Conservation (phyloP, 2,797 vertebrate species). For the Chelon auratus region DNA sequence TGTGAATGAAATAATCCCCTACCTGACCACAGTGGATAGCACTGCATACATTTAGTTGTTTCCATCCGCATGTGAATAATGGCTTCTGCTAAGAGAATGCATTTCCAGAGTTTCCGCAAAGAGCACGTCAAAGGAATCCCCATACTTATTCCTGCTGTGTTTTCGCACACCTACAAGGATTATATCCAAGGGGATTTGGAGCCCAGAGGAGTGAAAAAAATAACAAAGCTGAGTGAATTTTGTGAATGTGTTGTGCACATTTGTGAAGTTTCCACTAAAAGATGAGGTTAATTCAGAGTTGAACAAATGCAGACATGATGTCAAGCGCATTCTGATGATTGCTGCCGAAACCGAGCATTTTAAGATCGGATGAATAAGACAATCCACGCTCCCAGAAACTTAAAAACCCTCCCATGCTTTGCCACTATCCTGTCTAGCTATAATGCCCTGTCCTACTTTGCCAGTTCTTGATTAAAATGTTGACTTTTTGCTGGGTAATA, state of each 20-base stretch:
- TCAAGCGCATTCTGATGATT: constrained; percentile 1
- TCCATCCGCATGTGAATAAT: constrained; percentile 55
- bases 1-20: constrained; percentile 71
- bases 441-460: constrained; percentile 82
- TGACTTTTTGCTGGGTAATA: constrained; percentile 99
- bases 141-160: constrained; percentile 66
- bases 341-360: constrained; percentile 6
- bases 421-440: constrained; percentile 62
- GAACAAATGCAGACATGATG: constrained; percentile 29
- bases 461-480: constrained; percentile 99
- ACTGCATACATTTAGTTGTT: constrained; percentile 65
- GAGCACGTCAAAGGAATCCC: constrained; percentile 44
- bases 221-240: constrained; percentile 36
- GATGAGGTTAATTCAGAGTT: constrained; percentile 40
- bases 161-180: constrained; percentile 69
- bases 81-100: constrained; percentile 32
- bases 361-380: constrained; percentile 35
- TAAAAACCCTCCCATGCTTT: constrained; percentile 19
- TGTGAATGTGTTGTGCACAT: constrained; percentile 30
- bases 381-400: background rate
- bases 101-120: constrained; percentile 44
- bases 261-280: constrained; percentile 39
- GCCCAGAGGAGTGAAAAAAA: constrained; percentile 11
- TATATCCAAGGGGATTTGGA: constrained; percentile 64
- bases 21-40: constrained; percentile 37